Evolutionary conservation across 1,140 invertebrate species (phyloP), one percentile per base, ranked within the genome.

Genomic region (Drosophila littoralis): DNA sequence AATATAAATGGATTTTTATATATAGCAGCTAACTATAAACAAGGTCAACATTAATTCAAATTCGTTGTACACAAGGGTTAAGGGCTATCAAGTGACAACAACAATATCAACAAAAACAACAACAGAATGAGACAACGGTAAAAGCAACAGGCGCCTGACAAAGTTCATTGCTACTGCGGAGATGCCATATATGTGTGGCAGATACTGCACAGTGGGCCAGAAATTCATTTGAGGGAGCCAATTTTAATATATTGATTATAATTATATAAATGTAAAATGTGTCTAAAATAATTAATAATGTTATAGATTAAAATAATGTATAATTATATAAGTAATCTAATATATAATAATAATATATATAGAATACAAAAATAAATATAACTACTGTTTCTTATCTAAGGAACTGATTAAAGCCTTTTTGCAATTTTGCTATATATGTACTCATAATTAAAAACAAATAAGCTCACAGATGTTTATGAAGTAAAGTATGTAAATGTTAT

Each of bases 121-220:
- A 12, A 40, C 17, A 63, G 48, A 42, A 12, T n/a, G 10, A 50
- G 22, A 38, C 38, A 59, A 45, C 64, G n/a, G 52, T 66, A 45
- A 59, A 35, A 72, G 63, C 54, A 81, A 69, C 51, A 60, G 64
- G 36, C 77, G 52, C 9, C 40, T 13, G 36, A 28, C 66, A 83
- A 69, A 86, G 83, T 88, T 86, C 83, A 86, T 88, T 86, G 83
- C 79, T 68, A 66, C 59, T 59, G 22, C 8, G 6, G 17, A 57
- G 54, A 36, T 42, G 57, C 50, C 28, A 35, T 54, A 63, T 40
- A 69, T 63, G 22, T 28, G 22, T 28, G 61, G 48, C 40, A 32
- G 17, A 45, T 9, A 22, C 13, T 4, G 64, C 57, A 74, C 71
- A 74, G 71, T 74, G 70, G 54, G 17, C 0, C 48, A 7, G 1